These are phyloP conservation scores for Hormiphora californensis DNA, from an alignment of 37 sponge, comb jelly and placozoan genomes.

Conservation along the genomic window DNA sequence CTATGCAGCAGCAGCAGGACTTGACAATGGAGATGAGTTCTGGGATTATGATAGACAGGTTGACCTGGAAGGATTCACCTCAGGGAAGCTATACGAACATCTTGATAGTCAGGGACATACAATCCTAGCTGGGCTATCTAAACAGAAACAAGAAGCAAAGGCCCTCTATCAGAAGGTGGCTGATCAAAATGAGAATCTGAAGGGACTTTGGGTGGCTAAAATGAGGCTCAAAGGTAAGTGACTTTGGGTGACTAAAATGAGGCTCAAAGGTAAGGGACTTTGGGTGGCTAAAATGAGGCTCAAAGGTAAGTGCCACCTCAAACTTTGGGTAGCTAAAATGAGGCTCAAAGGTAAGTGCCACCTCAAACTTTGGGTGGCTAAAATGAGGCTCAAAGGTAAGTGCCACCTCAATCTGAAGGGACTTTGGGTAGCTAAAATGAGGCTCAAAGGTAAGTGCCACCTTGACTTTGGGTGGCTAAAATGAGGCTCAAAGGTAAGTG, in stretches of 20 bases:
- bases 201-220: conserved; percentile 59
- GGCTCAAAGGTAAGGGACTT: no score
- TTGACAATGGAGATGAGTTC: conserved; percentile 40
- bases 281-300: conserved; percentile 60
- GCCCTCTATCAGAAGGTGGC: conserved; percentile 55
- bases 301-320: conserved; percentile 36
- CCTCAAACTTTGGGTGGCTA: no score
- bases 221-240: conserved; percentile 55
- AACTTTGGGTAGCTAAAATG: conserved; percentile 49
- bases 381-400: no score
- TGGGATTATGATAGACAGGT: conserved; percentile 61
- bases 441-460: conserved; percentile 36
- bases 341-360: conserved; percentile 48
- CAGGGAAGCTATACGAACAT: conserved; percentile 49
- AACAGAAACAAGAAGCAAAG: conserved; percentile 59
- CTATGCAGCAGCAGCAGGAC: not conserved
- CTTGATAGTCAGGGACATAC: conserved; percentile 30
- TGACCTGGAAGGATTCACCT: conserved; percentile 58
- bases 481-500: no score
- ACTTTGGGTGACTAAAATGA: no score
- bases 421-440: conserved; percentile 53
- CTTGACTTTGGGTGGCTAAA: no score
- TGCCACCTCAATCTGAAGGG: no score
- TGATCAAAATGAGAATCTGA: conserved; percentile 48
- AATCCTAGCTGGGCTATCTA: conserved; percentile 24